Evolutionary conservation across 2,888 invertebrate species (phyloP).

Genomic region (Drosophila cognata): DNA sequence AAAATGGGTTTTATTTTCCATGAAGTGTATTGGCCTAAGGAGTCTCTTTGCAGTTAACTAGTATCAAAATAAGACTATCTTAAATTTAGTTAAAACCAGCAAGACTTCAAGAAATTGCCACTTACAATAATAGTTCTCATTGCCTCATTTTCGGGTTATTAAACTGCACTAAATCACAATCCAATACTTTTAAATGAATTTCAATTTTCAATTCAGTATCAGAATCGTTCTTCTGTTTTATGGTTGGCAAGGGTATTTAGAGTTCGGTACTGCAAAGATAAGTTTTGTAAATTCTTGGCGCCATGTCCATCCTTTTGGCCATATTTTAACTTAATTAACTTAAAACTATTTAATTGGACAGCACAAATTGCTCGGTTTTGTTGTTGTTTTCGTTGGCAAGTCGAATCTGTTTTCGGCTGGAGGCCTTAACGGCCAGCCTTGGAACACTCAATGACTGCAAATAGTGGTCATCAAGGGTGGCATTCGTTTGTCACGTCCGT

Average conservation of each 20-base stretch:
- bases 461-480: constrained; percentile 60
- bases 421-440: constrained; percentile 17
- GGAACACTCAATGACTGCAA: constrained; percentile 68
- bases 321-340: constrained; percentile 71
- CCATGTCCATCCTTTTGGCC: constrained; percentile 21
- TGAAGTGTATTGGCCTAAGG: not conserved
- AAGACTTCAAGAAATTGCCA: not conserved
- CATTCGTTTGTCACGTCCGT: constrained; percentile 54
- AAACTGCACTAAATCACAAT: not conserved
- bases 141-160: not conserved
- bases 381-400: constrained; percentile 6
- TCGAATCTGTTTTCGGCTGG: constrained; percentile 3
- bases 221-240: not conserved
- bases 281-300: not conserved
- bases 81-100: not conserved
- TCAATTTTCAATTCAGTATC: not conserved
- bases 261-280: not conserved
- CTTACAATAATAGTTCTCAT: not conserved
- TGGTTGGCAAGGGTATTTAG: not conserved
- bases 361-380: constrained; percentile 58
- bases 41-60: not conserved
- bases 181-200: not conserved
- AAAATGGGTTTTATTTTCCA: not conserved
- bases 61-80: not conserved
- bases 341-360: constrained; percentile 71